A percentile compares a stretch with the other conserved stretches of the same genome.
Evolutionary conservation across 2,888 invertebrate genomes (phyloP).

Genomic region (Microctonus brassicae): DNA sequence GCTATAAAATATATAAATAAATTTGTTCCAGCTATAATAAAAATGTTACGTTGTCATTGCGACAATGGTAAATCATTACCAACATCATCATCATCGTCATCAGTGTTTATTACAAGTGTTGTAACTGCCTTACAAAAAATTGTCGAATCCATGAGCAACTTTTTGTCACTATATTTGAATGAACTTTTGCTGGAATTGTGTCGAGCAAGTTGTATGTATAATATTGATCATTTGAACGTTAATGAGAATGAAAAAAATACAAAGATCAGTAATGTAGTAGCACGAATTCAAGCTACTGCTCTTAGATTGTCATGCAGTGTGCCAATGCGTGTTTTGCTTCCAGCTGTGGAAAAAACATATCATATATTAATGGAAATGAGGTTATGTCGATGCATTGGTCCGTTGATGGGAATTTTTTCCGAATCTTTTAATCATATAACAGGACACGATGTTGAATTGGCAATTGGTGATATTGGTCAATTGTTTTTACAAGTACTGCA

Average conservation of each 20-base stretch:
- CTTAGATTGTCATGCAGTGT: slow-evolving; percentile 79
- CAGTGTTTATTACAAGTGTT: slow-evolving; percentile 78
- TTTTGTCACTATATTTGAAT: slow-evolving; percentile 87
- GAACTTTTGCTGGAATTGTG: slow-evolving; percentile 79
- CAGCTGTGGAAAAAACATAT: slow-evolving; percentile 79
- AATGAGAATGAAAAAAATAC: slow-evolving; percentile 55
- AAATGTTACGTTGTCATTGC: slow-evolving; percentile 76
- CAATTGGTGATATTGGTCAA: slow-evolving; percentile 78
- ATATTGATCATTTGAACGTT: neutral
- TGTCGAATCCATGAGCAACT: slow-evolving; percentile 84
- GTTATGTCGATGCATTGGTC: slow-evolving; percentile 75
- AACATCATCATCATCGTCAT: slow-evolving; percentile 71
- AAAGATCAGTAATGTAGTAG: slow-evolving; percentile 70
- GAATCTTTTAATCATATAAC: slow-evolving; percentile 79
- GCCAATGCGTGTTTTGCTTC: slow-evolving; percentile 82
- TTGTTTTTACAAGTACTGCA: slow-evolving; percentile 83
- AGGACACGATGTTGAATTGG: slow-evolving; percentile 75
- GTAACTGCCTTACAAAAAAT: slow-evolving; percentile 86
- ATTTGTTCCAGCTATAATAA: slow-evolving; percentile 83
- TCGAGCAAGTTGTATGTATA: slow-evolving; percentile 68
- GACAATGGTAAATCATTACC: slow-evolving; percentile 69
- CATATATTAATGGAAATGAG: slow-evolving; percentile 74
- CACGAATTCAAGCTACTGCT: slow-evolving; percentile 75
- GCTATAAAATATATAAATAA: slow-evolving; percentile 81
- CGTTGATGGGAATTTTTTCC: slow-evolving; percentile 82